A percentile compares a stretch with the other conserved stretches of the same genome.
Conservation (phyloP, 2,888 invertebrate species). For the Orchesellides sinensis region DNA sequence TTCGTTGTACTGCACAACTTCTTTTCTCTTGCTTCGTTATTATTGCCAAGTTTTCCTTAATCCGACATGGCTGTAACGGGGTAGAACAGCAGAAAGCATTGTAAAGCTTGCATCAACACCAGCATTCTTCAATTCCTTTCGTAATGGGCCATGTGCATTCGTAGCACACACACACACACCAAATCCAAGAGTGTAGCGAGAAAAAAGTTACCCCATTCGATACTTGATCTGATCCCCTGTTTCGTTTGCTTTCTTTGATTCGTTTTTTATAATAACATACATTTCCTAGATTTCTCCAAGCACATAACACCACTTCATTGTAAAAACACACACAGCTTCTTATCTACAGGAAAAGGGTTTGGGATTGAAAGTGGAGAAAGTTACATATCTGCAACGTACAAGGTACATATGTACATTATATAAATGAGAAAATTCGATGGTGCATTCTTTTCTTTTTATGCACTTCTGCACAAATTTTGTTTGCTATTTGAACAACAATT, state of each 20-base stretch:
- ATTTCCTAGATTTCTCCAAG: background rate
- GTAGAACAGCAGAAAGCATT: background rate
- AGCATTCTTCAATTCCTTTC: background rate
- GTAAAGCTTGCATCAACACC: too few species aligned
- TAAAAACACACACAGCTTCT: background rate
- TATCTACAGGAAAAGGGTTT: too few species aligned
- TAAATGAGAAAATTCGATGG: background rate
- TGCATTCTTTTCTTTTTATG: background rate
- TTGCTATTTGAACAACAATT: constrained; percentile 44
- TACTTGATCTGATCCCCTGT: background rate
- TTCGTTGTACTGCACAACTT: background rate
- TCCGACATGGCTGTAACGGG: background rate
- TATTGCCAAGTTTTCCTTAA: constrained; percentile 48
- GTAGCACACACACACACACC: background rate
- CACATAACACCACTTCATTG: background rate
- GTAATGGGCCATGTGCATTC: constrained; percentile 23
- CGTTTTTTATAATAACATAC: background rate
- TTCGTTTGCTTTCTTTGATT: background rate
- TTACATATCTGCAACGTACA: background rate
- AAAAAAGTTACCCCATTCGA: background rate
- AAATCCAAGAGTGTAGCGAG: background rate
- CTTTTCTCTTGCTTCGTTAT: constrained; percentile 27
- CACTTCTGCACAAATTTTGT: constrained; percentile 19
- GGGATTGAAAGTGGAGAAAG: background rate
- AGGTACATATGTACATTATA: background rate